Evolutionary conservation across 2,888 invertebrate genomes (phyloP).

Genomic region (Arrhopalites spinosus): DNA sequence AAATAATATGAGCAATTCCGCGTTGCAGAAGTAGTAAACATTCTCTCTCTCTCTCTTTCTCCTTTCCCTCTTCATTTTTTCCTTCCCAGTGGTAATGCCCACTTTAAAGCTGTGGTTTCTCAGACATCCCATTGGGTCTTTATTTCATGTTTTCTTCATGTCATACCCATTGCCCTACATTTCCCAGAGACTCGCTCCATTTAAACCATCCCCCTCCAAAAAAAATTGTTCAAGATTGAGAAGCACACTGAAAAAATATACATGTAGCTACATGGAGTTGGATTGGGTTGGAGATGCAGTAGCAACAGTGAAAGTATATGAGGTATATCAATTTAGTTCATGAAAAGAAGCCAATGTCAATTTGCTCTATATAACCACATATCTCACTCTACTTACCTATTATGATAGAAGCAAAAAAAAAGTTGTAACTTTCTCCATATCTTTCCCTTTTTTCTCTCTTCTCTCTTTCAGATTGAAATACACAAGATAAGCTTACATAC

Average conservation of each 20-base stretch:
- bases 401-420: too few species aligned
- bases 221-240: background rate
- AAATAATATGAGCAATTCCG: conserved; percentile 41
- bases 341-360: background rate
- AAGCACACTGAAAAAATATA: too few species aligned
- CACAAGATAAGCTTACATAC: background rate
- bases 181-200: background rate
- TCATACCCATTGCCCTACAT: conserved; percentile 15
- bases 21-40: conserved; percentile 46
- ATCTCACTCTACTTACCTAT: too few species aligned
- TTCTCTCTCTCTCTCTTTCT: conserved; percentile 28
- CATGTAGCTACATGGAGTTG: too few species aligned
- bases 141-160: conserved; percentile 18
- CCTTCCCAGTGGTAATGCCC: background rate
- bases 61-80: conserved; percentile 13
- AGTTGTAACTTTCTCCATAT: too few species aligned
- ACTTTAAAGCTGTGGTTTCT: background rate
- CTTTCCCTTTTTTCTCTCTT: too few species aligned
- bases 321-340: background rate
- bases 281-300: too few species aligned
- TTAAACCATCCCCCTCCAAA: background rate
- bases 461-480: background rate
- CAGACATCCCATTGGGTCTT: conserved; percentile 7
- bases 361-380: background rate
- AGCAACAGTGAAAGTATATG: too few species aligned